Evolutionary conservation across 2,113 vertebrate species (phyloP), one percentile per base, ranked within the genome.

Genomic region (Coryphaenoides rupestris): DNA sequence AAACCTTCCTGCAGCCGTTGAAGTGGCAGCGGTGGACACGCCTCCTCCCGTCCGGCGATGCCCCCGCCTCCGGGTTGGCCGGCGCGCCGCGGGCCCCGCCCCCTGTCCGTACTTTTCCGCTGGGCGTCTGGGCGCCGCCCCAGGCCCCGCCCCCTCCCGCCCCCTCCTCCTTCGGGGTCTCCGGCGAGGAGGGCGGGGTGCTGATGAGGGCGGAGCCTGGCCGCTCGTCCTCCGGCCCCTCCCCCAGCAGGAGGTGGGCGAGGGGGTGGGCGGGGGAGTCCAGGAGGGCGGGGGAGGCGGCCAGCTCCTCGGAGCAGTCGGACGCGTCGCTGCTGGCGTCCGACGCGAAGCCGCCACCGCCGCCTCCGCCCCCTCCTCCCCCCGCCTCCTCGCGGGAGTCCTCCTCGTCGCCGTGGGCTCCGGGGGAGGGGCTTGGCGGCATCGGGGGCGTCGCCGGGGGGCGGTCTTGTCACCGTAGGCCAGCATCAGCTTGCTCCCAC

Each of bases 1-100:
- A 98, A 90, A 98, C 96, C 92, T 98, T 98, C 80, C 94, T 92
- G 93, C 96, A 98, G 9, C 96, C 96, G 0, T 95, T 98, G 90
- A 98, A 98, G 23, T 94, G 91, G 89, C 96, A 98, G 74, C 94
- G 88, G 82, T 98, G 96, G 24, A 98, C 91, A 19, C 96, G 89
- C 79, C 92, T 92, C 84, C 93, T 90, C 65, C 95, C 94, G 23
- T 98, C 96, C 0, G 95, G 93, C 0, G 95, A 97, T 19, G 89
- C 87, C 61, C 96, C 96, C 12, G 92, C 87, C 61, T 96, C 96
- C 12, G 92, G 92, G 2, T 87, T 93, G 71, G 67, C 85, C 76
- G 70, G 83, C 83, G 87, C 33, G 61, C 79, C 89, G 90, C 92
- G 78, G 64, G 47, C 80, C 73, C 50, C 60, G 61, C 90, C 91